These are phyloP conservation scores for Oligia strigilis DNA, from an alignment of 2,888 invertebrate species.

Conservation along the genomic window DNA sequence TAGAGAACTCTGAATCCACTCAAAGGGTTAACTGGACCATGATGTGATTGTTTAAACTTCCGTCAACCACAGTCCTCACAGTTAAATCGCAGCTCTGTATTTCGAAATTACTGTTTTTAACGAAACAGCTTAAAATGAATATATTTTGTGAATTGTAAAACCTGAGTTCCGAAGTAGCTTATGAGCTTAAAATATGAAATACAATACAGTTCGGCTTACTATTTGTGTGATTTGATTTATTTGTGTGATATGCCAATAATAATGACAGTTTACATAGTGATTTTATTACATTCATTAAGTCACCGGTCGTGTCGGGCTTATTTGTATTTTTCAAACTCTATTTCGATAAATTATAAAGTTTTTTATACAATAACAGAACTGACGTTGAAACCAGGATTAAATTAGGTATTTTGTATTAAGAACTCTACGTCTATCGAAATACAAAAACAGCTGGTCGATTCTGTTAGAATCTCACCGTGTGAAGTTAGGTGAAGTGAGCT, in stretches of 20 bases:
- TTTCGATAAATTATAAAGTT: neutral
- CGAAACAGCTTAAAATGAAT: conserved; percentile 12
- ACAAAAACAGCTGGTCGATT: too few species aligned
- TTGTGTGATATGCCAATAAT: neutral
- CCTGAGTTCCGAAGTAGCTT: neutral
- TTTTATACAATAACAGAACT: neutral
- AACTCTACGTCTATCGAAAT: too few species aligned
- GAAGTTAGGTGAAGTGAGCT: too few species aligned
- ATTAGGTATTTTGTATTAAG: too few species aligned
- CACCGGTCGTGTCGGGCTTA: neutral
- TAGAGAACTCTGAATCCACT: neutral
- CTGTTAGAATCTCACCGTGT: too few species aligned
- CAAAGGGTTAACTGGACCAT: neutral
- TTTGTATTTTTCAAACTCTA: neutral
- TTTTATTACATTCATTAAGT: neutral
- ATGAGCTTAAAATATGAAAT: neutral
- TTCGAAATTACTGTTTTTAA: conserved; percentile 5
- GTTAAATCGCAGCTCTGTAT: conserved; percentile 9
- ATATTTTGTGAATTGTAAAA: conserved; percentile 13
- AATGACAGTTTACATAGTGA: neutral
- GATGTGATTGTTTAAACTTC: conserved; percentile 1
- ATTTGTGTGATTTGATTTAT: neutral
- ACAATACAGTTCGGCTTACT: neutral
- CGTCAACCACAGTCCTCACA: neutral
- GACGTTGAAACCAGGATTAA: too few species aligned